Conservation (phyloP, 2,888 invertebrate species). For the Eilema griseolum region DNA sequence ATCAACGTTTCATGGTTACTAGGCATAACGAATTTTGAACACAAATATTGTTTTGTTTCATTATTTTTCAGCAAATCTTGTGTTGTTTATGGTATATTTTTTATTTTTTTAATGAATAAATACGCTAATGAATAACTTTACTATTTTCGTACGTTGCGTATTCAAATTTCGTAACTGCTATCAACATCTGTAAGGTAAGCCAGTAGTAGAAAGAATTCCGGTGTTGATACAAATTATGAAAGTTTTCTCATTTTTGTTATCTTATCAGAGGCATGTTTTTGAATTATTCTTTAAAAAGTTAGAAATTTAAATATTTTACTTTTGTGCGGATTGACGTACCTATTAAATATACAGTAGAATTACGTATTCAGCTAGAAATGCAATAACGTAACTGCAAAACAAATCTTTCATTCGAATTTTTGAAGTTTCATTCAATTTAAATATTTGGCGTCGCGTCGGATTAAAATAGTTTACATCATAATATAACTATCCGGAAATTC, state of each 20-base stretch:
- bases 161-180: neutral
- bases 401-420: slow-evolving; percentile 1
- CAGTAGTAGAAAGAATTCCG: neutral
- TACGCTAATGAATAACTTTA: slow-evolving; percentile 5
- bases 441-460: neutral
- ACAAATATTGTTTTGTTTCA: neutral
- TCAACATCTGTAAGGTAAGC: neutral
- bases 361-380: neutral
- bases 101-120: slow-evolving; percentile 2
- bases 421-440: neutral
- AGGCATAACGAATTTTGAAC: neutral
- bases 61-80: neutral
- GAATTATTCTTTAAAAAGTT: slow-evolving; percentile 1
- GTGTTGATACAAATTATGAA: slow-evolving; percentile 4
- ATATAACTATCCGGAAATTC: too few species aligned
- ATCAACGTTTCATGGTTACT: neutral
- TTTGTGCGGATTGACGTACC: neutral
- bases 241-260: neutral
- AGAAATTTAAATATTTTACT: neutral
- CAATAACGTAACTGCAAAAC: neutral
- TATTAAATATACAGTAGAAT: neutral
- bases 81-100: slow-evolving; percentile 4
- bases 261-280: neutral
- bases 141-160: neutral
- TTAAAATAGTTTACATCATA: neutral